Percentiles rank a stretch among this genome's conserved stretches.
phyloP scores from a whole-genome alignment of 2,888 invertebrate species.

The Gnatocerus cornutus region DNA sequence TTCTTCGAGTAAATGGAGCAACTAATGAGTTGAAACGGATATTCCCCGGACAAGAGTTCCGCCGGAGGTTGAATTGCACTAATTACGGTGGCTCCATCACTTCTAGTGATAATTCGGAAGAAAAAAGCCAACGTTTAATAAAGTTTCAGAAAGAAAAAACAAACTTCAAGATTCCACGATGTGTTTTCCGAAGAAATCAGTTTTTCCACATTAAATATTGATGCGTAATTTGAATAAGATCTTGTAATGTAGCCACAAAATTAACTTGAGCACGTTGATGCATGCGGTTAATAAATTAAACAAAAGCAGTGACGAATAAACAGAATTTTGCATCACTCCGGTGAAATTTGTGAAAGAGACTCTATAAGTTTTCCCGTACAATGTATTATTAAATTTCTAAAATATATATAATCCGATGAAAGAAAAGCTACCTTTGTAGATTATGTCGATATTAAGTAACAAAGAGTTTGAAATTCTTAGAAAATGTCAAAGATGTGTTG shows the following conservation, averaged over 20 bases:
- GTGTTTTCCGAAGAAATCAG: not conserved
- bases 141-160: too few species aligned
- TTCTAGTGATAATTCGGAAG: not conserved
- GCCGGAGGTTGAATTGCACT: not conserved
- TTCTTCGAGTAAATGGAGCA: not conserved
- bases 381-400: slow-evolving; percentile 6
- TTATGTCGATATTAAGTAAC: slow-evolving; percentile 5
- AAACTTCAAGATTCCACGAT: too few species aligned
- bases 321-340: slow-evolving; percentile 5
- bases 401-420: not conserved
- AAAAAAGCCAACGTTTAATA: too few species aligned
- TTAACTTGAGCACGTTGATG: not conserved
- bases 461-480: not conserved
- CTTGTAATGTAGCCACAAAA: slow-evolving; percentile 1
- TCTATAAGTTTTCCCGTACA: not conserved
- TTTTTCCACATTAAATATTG: not conserved
- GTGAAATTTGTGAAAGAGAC: slow-evolving; percentile 1
- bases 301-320: not conserved
- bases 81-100: not conserved
- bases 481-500: slow-evolving; percentile 18
- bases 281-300: not conserved
- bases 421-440: not conserved
- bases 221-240: slow-evolving; percentile 1
- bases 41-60: not conserved
- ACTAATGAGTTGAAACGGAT: slow-evolving; percentile 1